phyloP scores from a whole-genome alignment of 2,888 invertebrate species.

The Rambutsinella grinnellia region DNA sequence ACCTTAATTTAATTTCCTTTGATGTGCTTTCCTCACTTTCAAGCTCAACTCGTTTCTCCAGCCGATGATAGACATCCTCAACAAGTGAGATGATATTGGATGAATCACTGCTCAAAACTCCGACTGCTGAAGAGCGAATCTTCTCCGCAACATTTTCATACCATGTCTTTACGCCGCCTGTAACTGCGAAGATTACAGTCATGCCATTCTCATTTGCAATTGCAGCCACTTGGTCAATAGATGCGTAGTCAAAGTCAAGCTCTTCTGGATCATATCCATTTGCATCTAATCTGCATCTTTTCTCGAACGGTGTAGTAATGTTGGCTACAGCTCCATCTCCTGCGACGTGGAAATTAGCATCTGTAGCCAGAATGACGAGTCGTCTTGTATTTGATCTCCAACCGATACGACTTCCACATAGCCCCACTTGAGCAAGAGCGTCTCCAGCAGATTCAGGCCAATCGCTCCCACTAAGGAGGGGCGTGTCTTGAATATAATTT shows the following conservation, averaged over 20 bases:
- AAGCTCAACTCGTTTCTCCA: neutral
- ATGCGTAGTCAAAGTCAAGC: neutral
- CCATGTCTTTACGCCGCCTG: neutral
- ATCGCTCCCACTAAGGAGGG: neutral
- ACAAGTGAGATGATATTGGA: too few species aligned
- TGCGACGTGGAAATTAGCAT: neutral
- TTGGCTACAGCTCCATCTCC: neutral
- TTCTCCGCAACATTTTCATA: neutral
- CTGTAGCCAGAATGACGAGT: neutral
- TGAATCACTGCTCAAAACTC: too few species aligned
- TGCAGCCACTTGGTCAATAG: neutral
- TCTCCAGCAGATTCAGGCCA: neutral
- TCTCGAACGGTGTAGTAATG: neutral
- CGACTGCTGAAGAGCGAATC: too few species aligned
- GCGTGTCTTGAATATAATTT: neutral
- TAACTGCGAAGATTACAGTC: too few species aligned
- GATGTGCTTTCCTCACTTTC: neutral
- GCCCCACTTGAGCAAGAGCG: too few species aligned
- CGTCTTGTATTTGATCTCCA: constrained; percentile 1
- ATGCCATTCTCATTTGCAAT: neutral
- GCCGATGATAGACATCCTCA: too few species aligned
- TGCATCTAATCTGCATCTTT: neutral
- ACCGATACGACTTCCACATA: neutral
- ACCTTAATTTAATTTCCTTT: neutral
- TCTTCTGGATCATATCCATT: neutral